Evolutionary conservation across 92 coral and sea anemone species (phyloP).

Genomic region (Phenganax marumi): DNA sequence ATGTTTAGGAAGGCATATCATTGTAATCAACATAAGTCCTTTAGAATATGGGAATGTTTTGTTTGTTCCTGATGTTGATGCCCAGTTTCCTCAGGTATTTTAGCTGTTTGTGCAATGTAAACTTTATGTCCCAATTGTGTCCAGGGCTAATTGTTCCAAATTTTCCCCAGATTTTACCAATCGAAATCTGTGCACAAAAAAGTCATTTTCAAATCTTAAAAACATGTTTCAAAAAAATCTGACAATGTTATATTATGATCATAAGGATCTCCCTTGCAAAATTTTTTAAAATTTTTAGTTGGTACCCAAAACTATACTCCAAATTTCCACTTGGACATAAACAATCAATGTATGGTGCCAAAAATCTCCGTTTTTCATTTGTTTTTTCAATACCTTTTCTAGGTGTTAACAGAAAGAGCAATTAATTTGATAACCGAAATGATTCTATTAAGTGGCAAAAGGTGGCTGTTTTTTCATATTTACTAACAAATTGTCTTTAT

Average conservation of each 20-base stretch:
- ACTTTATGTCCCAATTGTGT: too few species aligned
- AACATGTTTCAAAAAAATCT: too few species aligned
- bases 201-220: not conserved
- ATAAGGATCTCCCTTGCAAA: too few species aligned
- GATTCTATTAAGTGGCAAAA: slow-evolving; percentile 70
- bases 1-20: slow-evolving; percentile 43
- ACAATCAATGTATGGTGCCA: not conserved
- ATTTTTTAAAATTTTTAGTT: too few species aligned
- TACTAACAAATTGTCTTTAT: not conserved
- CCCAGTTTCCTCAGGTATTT: slow-evolving; percentile 84
- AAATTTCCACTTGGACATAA: too few species aligned
- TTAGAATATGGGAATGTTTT: slow-evolving; percentile 85
- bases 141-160: not conserved
- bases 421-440: slow-evolving; percentile 70
- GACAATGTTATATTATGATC: too few species aligned
- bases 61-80: slow-evolving; percentile 70
- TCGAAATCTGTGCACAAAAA: too few species aligned
- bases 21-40: slow-evolving; percentile 89
- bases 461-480: slow-evolving; percentile 47
- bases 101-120: not conserved
- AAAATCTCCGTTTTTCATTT: not conserved
- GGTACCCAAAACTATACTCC: too few species aligned
- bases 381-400: not conserved
- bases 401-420: slow-evolving; percentile 82
- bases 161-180: not conserved